Percentiles rank a stretch among this genome's conserved stretches.
These are phyloP conservation scores for Tortricodes alternella DNA, from an alignment of 2,888 invertebrate genomes.

Conservation along the genomic window DNA sequence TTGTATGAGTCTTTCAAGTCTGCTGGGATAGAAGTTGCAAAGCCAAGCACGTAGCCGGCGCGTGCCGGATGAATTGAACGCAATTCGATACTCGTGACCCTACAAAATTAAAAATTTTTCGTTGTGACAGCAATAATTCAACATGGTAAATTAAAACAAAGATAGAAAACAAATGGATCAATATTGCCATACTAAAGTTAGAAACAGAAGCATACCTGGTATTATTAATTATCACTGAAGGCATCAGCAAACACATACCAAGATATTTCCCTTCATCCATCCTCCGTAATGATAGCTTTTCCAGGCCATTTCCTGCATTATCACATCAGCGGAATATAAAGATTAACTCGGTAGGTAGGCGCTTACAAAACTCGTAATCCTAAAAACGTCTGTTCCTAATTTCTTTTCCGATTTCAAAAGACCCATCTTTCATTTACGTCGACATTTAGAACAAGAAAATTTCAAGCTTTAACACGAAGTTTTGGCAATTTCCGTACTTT, in stretches of 20 bases:
- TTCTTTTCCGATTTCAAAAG: conserved; percentile 80
- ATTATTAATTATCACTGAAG: too few relatives aligned
- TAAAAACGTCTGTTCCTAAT: conserved; percentile 80
- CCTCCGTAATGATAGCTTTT: conserved; percentile 4
- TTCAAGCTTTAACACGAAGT: conserved; percentile 78
- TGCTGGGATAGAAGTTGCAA: too few relatives aligned
- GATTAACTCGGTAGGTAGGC: conserved; percentile 52
- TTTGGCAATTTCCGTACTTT: conserved; percentile 79
- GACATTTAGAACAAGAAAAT: conserved; percentile 80
- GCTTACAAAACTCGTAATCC: conserved; percentile 76
- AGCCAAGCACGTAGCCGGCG: too few relatives aligned
- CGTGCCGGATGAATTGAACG: too few relatives aligned
- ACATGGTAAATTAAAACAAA: too few relatives aligned
- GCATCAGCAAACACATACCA: conserved; percentile 35
- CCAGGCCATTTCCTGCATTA: conserved; percentile 17
- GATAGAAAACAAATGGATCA: too few relatives aligned
- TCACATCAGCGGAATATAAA: conserved; percentile 38
- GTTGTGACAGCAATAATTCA: too few relatives aligned
- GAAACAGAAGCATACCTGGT: too few relatives aligned
- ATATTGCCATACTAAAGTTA: too few relatives aligned
- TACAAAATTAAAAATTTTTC: too few relatives aligned
- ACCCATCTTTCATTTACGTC: conserved; percentile 81
- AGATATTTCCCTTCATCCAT: not conserved
- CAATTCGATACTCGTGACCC: too few relatives aligned
- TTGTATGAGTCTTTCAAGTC: too few relatives aligned